Evolutionary conservation across 64 coral and sea anemone species (phyloP).

Genomic region (Porites lutea): DNA sequence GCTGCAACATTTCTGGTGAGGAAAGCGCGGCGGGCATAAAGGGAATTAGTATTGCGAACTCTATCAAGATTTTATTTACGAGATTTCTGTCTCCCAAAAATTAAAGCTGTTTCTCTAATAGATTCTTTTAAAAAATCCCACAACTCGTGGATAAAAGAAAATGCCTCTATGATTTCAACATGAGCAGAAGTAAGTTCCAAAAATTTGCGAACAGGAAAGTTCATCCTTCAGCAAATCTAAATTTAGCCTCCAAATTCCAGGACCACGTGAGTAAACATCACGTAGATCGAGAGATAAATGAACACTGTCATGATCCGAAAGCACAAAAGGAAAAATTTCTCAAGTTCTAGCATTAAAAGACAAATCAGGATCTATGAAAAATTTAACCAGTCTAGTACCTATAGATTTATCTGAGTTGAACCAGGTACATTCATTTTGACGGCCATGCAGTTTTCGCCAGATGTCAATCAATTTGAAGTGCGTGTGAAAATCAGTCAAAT

Average conservation of each 20-base stretch:
- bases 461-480: conserved; percentile 18
- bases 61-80: background rate
- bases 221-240: background rate
- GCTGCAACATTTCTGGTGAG: background rate
- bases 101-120: background rate
- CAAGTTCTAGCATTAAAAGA: background rate
- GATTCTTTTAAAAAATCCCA: background rate
- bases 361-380: conserved; percentile 15
- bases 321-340: background rate
- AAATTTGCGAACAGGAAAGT: background rate
- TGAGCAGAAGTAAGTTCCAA: background rate
- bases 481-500: background rate
- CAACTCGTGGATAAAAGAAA: conserved; percentile 3
- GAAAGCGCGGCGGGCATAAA: background rate
- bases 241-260: conserved; percentile 21
- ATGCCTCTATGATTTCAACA: background rate
- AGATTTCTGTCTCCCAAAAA: background rate
- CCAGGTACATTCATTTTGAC: conserved; percentile 33
- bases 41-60: background rate
- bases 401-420: background rate
- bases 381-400: conserved; percentile 14
- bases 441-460: background rate
- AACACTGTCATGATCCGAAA: conserved; percentile 49
- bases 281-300: background rate
- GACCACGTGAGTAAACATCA: background rate